Base-by-base conservation (phyloP, 2,888 invertebrate genomes). In the Phaedon cochleariae region DNA sequence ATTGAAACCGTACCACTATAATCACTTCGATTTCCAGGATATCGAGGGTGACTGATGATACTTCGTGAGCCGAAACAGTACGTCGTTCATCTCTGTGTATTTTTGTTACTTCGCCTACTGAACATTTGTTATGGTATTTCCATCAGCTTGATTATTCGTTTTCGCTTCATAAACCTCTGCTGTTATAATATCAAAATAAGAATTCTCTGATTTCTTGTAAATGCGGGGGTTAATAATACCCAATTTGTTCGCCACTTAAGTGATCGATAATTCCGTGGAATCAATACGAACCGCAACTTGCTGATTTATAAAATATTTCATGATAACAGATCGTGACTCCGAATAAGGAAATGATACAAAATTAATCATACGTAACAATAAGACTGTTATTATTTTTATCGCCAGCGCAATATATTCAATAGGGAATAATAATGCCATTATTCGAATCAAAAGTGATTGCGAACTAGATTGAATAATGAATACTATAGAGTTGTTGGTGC, bases 351-450 rank as follows among this genome's bases (percentile, higher is more conserved):
- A 64, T 54, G 64, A 54, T 60, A 22, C 48, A 53, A 54, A 53
- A 59, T 64, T 59, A 64, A 66, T 69, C 64, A 46, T 51, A 54
- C 41, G 31, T 53, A 66, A 69, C 65, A 69, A 62, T 64, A 63
- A 59, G 61, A 58, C 59, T 55, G 57, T 69, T 69, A 69, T 69
- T 62, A 62, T 29, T 67, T 62, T 65, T 69, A 61, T 66, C 59
- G 55, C 67, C 59, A 63, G 65, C 66, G 53, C 55, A 65, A 62
- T 67, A 62, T 62, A 37, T 60, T 64, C 62, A 48, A 62, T 64
- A 60, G 60, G 53, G 62, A 41, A 67, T 67, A 69, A 69, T 65
- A 63, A 62, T 21, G 53, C 54, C 51, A 62, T 69, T 69, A 69
- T 67, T 59, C 59, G 22, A 60, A 53, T 59, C 10, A n/a, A 59